These are phyloP conservation scores for Chlorospingus flavigularis DNA, from an alignment of 2,797 vertebrate genomes.

Conservation along the genomic window DNA sequence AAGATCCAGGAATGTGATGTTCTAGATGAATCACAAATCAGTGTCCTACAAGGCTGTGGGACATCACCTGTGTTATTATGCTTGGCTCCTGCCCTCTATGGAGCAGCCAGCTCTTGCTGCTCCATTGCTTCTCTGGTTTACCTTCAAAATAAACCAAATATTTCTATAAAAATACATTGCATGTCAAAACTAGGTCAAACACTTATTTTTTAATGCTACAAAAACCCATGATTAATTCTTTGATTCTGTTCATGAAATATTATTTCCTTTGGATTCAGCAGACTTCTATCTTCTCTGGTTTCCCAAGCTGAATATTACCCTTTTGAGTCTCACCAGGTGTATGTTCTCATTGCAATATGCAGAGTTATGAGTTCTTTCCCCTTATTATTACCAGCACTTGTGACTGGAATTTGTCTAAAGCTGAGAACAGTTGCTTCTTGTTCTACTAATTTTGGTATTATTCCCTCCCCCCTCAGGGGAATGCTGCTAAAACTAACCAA, in stretches of 20 bases:
- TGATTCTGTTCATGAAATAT: neutral
- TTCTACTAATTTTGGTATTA: neutral
- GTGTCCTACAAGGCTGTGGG: neutral
- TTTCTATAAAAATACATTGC: neutral
- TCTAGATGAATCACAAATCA: neutral
- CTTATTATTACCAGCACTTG: neutral
- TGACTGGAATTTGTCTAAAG: neutral
- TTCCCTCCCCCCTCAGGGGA: neutral
- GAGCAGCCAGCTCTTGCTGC: neutral
- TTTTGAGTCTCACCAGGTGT: neutral
- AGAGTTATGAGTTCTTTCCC: neutral
- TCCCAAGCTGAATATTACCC: neutral
- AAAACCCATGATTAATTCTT: neutral
- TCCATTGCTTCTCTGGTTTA: neutral
- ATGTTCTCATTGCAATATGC: neutral
- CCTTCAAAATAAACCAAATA: neutral
- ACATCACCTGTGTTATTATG: neutral
- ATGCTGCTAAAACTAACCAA: neutral
- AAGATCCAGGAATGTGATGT: fast-evolving
- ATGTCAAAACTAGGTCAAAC: neutral
- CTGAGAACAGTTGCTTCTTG: neutral
- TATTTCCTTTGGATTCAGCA: neutral
- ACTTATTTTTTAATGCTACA: neutral
- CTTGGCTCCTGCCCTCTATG: neutral
- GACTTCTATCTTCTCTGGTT: neutral